Percentiles rank a stretch among this genome's conserved stretches.
These are phyloP conservation scores for Boulengeromyrus knoepffleri DNA, from an alignment of 2,113 vertebrate genomes.

Conservation along the genomic window DNA sequence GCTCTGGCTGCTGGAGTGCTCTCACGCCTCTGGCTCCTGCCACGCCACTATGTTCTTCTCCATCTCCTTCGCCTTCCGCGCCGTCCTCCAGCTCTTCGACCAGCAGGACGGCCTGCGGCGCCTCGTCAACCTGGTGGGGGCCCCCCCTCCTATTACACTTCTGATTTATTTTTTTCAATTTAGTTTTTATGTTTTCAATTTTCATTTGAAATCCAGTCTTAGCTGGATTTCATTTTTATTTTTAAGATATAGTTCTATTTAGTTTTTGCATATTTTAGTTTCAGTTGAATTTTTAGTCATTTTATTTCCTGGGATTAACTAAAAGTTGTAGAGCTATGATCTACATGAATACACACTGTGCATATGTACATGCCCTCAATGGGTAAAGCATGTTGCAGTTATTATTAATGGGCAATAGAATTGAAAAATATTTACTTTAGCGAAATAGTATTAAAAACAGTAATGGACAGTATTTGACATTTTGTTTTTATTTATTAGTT, in stretches of 20 bases:
- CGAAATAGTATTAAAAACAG: neutral
- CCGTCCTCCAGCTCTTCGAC: conserved; percentile 93
- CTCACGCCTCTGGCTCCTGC: conserved; percentile 95
- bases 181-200: neutral
- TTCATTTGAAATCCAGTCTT: neutral
- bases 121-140: conserved; percentile 86
- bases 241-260: neutral
- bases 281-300: neutral
- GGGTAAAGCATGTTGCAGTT: neutral
- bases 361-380: neutral
- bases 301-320: neutral
- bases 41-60: conserved; percentile 99
- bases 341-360: neutral
- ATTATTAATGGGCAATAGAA: neutral
- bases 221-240: neutral
- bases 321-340: neutral
- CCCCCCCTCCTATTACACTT: neutral
- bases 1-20: conserved; percentile 95
- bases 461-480: neutral
- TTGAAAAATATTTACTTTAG: neutral
- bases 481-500: neutral
- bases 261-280: neutral
- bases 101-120: conserved; percentile 90
- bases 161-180: neutral
- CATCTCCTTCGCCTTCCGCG: conserved; percentile 96